Base-by-base conservation (phyloP, 2,113 vertebrate genomes). In the Bombycilla garrulus region DNA sequence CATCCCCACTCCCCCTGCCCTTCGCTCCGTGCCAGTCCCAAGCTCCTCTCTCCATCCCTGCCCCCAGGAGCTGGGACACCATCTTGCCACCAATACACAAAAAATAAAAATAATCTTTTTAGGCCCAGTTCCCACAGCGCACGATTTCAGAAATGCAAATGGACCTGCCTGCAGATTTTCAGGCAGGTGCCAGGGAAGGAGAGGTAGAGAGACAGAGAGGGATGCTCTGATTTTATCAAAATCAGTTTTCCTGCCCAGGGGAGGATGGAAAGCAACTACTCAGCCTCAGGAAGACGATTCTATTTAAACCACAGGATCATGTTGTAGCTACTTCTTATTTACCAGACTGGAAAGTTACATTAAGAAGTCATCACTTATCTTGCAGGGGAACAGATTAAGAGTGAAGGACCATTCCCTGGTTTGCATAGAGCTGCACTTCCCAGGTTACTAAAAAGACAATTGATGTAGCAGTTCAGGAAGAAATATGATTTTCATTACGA, bases 281-380 rank as follows among this genome's bases (percentile, higher is more conserved):
- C 86, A 80, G 64, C 25, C 87, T 94, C 80, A 57, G 84, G 74
- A 80, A 97, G 86, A 95, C 1, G 28, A 96, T 97, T 95, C 94
- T 92, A 83, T 96, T 97, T 90, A 95, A 96, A 92, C 90, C 92
- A 81, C 31, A 6, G 83, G 90, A 90, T 96, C 95, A n/a, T 96
- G 84, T 93, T 92, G 95, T 90, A 96, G 71, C 94, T 86, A 60
- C 95, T 97, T 96, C 95, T 96, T 96, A 96, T 94, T 97, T 97
- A 95, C 93, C 85, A 88, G 96, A 83, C 93, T 97, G 96, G 95
- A 97, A 97, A 97, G 95, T 95, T 94, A 95, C 93, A 97, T 97
- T 97, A 97, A 91, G 95, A 94, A 96, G 94, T 97, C 96, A 97
- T 96, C 95, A 94, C 95, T 97, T 97, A 94, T 95, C 92, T 96